Evolutionary conservation across 2,797 vertebrate species (phyloP).

Genomic region (Microctenopoma stevenorrisi): DNA sequence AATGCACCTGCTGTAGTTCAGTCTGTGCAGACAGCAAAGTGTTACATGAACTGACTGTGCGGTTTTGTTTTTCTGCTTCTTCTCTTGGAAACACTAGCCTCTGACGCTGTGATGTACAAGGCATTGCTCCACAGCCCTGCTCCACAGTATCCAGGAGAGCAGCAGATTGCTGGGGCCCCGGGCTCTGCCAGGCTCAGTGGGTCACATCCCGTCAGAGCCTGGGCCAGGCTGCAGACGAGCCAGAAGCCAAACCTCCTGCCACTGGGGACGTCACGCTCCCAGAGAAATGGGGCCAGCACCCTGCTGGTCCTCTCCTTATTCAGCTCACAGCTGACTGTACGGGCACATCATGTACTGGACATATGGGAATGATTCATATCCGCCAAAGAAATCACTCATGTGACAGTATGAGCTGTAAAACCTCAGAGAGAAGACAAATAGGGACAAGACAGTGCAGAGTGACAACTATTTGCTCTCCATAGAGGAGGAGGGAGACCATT

Average conservation of each 20-base stretch:
- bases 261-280: slow-evolving; percentile 66
- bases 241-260: slow-evolving; percentile 60
- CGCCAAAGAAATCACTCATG: slow-evolving; percentile 33
- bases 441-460: background rate
- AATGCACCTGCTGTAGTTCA: too few species aligned
- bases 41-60: background rate
- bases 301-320: slow-evolving; percentile 41
- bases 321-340: slow-evolving; percentile 47
- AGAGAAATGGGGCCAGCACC: slow-evolving; percentile 50
- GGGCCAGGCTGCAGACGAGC: slow-evolving; percentile 49
- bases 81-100: slow-evolving; percentile 28
- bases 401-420: slow-evolving; percentile 30
- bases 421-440: slow-evolving; percentile 12
- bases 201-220: slow-evolving; percentile 78
- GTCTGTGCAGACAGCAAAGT: too few species aligned
- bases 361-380: slow-evolving; percentile 76
- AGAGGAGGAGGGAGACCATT: background rate
- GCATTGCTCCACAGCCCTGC: slow-evolving; percentile 19
- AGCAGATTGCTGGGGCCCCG: slow-evolving; percentile 75
- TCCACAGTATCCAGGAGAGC: slow-evolving; percentile 51
- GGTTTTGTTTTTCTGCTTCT: slow-evolving; percentile 23
- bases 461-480: slow-evolving; percentile 12
- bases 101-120: slow-evolving; percentile 40
- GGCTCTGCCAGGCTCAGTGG: slow-evolving; percentile 77
- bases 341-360: slow-evolving; percentile 65